These are phyloP conservation scores for Diprion similis DNA, from an alignment of 1,140 invertebrate species.

Conservation along the genomic window DNA sequence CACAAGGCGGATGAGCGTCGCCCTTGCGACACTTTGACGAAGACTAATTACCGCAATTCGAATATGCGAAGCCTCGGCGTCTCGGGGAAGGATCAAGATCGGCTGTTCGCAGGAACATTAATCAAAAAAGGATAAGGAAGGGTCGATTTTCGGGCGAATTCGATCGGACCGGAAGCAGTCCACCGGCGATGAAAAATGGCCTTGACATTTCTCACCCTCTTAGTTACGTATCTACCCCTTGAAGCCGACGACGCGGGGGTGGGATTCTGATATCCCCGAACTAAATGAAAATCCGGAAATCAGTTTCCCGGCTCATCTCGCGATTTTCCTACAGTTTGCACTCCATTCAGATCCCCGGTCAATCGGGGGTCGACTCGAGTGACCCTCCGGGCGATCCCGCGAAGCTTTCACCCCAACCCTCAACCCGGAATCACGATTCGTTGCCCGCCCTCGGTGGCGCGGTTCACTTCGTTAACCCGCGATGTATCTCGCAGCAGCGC, in stretches of 20 bases:
- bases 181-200: too few relatives aligned
- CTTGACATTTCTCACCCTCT: too few relatives aligned
- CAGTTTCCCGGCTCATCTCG: not conserved
- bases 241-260: too few relatives aligned
- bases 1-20: too few relatives aligned
- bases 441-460: not conserved
- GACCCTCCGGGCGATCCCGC: not conserved
- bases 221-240: too few relatives aligned
- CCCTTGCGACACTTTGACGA: not conserved
- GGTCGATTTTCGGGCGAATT: too few relatives aligned
- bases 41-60: not conserved
- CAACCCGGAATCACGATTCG: too few relatives aligned
- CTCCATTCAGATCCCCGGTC: not conserved
- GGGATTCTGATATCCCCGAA: too few relatives aligned
- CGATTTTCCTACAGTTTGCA: not conserved
- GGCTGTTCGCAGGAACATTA: too few relatives aligned
- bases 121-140: too few relatives aligned
- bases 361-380: constrained; percentile 2
- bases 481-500: not conserved
- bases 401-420: too few relatives aligned
- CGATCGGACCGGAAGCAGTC: too few relatives aligned
- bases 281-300: not conserved
- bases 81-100: not conserved
- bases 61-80: not conserved
- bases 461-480: not conserved